These are phyloP conservation scores for honey bee (Apis mellifera) DNA, from an alignment of 1,140 invertebrate genomes.

Conservation along the genomic window Amel_HAv3.1 CM009941.2:14677501-14678000, in stretches of 20 bases:
- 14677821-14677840: too few relatives aligned
- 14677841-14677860: too few relatives aligned
- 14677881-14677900: too few relatives aligned
- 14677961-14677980: too few relatives aligned
- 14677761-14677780: constrained; percentile 11
- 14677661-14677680: background rate
- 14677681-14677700: background rate
- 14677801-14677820: too few relatives aligned
- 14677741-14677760: constrained; percentile 14
- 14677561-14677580: background rate
- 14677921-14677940: too few relatives aligned
- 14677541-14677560: constrained; percentile 1
- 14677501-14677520: constrained; percentile 9
- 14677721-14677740: constrained; percentile 13
- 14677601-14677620: constrained; percentile 37
- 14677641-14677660: constrained; percentile 2
- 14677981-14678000: too few relatives aligned
- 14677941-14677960: too few relatives aligned
- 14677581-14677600: constrained; percentile 24
- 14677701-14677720: too few relatives aligned
- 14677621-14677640: constrained; percentile 27
- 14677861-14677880: too few relatives aligned
- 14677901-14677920: too few relatives aligned
- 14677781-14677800: background rate
- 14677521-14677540: constrained; percentile 28